Base-by-base conservation (phyloP, 2,113 vertebrate species). In the Gallinago jamesoni region DNA sequence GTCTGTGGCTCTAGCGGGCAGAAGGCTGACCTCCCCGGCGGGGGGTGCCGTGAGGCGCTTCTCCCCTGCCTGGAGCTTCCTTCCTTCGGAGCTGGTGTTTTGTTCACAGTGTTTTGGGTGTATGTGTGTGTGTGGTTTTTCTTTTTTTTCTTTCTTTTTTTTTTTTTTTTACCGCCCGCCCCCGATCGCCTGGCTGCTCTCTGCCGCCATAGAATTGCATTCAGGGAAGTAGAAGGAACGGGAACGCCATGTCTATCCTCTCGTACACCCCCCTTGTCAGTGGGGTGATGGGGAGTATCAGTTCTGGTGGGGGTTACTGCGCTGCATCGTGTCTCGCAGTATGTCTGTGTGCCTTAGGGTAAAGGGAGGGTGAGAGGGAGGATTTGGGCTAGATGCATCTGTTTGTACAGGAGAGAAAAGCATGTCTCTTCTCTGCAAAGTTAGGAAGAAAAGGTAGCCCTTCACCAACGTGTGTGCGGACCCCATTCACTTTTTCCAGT, bases 221-320 rank as follows among this genome's bases (percentile, higher is more conserved):
- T 68, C 12, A 0, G 57, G 22, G 7, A 12, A 11, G 60, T 5
- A 6, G 41, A 5, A 14, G 62, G 48, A 16, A 14, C 17, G 37
- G 53, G 10, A 33, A 0, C 13, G 62, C 87, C 70, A 0, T 59
- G n/a, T 19, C 2, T 15, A 0, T 4, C 12, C 21, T 30, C 9
- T 39, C 18, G 19, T 50, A 7, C 63, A 0, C 12, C 75, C 21
- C 21, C 22, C 27, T 13, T 12, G 22, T 1, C 33, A 2, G 52
- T 1, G 62, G 55, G 69, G 21, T 1, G 55, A 3, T 5, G 82
- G 39, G 52, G 45, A 4, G 8, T 1, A 0, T 3, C 16, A 2
- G 0, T 62, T 20, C 62, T 5, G 62, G 22, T 16, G 0, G 2
- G 28, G 11, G 72, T 15, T 17, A 12, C 12, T 18, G 0, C 37